Percentiles rank a stretch among this genome's conserved stretches.
These are phyloP conservation scores for Diacarnus erythraeanus DNA, from an alignment of 37 sponge, comb jelly and placozoan species.

Conservation along the genomic window DNA sequence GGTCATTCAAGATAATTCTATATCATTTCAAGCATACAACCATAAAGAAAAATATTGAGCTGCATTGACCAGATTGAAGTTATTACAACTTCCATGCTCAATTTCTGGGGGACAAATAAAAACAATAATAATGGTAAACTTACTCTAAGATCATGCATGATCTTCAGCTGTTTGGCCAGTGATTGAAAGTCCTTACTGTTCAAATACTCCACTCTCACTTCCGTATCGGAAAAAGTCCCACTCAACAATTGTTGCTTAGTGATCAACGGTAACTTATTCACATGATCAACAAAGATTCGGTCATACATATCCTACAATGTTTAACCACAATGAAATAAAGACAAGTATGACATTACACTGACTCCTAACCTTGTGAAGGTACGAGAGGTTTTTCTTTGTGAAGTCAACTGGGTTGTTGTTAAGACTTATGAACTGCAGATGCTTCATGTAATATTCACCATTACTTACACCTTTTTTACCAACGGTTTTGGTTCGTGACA, in stretches of 20 bases:
- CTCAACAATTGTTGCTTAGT: conserved; percentile 2
- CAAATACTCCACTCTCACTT: conserved; percentile 46
- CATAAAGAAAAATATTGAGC: neutral
- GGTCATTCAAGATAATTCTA: neutral
- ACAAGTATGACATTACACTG: neutral
- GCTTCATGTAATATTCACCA: conserved; percentile 67
- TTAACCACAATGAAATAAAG: too few relatives aligned
- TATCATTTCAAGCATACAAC: too few relatives aligned
- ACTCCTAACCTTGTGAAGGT: conserved; percentile 54
- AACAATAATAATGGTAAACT: neutral
- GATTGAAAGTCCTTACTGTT: conserved; percentile 31
- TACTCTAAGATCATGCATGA: conserved; percentile 79
- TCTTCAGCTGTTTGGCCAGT: conserved; percentile 45
- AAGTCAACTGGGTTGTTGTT: conserved; percentile 68
- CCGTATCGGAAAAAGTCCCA: neutral
- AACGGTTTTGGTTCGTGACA: conserved; percentile 83
- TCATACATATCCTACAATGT: conserved; percentile 61
- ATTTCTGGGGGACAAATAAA: too few relatives aligned
- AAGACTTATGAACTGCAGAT: conserved; percentile 60
- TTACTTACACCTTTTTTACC: conserved; percentile 79
- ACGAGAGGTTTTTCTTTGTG: conserved; percentile 51
- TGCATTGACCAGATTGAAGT: neutral
- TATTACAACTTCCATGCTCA: too few relatives aligned
- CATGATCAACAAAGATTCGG: conserved; percentile 28
- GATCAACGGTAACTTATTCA: conserved; percentile 28